Evolutionary conservation across 2,113 vertebrate species (phyloP).

Genomic region (Poeciliopsis retropinna): DNA sequence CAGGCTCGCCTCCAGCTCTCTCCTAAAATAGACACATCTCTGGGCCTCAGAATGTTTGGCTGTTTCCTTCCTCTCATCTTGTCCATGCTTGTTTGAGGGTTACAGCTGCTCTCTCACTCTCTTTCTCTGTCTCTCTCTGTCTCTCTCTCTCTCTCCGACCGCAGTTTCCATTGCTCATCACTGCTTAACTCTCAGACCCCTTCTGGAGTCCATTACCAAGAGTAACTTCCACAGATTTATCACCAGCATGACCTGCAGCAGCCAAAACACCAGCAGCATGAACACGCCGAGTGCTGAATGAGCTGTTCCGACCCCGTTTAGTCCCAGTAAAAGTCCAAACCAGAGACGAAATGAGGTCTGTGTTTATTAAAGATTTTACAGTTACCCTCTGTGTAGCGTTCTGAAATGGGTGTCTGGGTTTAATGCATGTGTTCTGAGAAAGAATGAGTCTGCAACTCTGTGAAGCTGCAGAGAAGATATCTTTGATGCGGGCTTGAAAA

Average conservation of each 20-base stretch:
- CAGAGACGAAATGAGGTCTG: slow-evolving; percentile 28
- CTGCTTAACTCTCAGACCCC: slow-evolving; percentile 71
- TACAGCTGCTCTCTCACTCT: slow-evolving; percentile 62
- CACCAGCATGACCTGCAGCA: slow-evolving; percentile 67
- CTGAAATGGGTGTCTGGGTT: slow-evolving; percentile 22
- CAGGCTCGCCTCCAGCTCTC: slow-evolving; percentile 42
- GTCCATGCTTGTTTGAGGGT: slow-evolving; percentile 71
- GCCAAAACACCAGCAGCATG: slow-evolving; percentile 65
- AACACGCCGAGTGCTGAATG: slow-evolving; percentile 45
- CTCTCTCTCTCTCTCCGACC: slow-evolving; percentile 52
- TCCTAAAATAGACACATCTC: slow-evolving; percentile 74
- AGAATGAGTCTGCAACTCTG: slow-evolving; percentile 13
- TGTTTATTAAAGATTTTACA: slow-evolving; percentile 48
- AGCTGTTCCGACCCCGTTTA: slow-evolving; percentile 27
- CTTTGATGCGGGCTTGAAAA: slow-evolving; percentile 37
- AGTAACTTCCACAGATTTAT: slow-evolving; percentile 75
- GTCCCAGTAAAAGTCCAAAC: slow-evolving; percentile 18
- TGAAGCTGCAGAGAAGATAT: slow-evolving; percentile 37
- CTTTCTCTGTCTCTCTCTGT: no score
- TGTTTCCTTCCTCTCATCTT: slow-evolving; percentile 74
- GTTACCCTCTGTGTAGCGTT: slow-evolving; percentile 26
- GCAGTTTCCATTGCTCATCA: slow-evolving; percentile 80
- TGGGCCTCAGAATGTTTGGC: slow-evolving; percentile 71
- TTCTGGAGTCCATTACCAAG: slow-evolving; percentile 77
- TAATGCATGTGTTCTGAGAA: slow-evolving; percentile 8